phyloP scores from a whole-genome alignment of 2,888 invertebrate species.

The Chymomyza procnemis region DNA sequence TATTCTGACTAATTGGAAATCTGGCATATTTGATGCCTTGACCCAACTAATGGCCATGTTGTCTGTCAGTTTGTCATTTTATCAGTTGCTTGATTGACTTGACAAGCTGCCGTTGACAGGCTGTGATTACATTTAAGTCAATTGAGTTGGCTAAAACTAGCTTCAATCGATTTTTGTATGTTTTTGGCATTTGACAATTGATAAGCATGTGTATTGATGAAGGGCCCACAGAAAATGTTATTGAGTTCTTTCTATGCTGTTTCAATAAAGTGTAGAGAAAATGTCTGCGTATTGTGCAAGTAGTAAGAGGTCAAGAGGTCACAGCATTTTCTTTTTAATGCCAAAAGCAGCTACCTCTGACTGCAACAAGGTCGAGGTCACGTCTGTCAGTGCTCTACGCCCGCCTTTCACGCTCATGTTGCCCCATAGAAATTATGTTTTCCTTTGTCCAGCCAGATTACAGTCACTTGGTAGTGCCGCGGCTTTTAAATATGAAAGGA shows the following conservation, averaged over 20 bases:
- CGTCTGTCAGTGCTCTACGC: not conserved
- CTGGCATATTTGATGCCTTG: conserved; percentile 42
- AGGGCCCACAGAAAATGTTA: not conserved
- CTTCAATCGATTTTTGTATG: not conserved
- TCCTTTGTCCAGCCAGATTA: conserved; percentile 18
- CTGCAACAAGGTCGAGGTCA: conserved; percentile 37
- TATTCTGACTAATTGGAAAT: conserved; percentile 48
- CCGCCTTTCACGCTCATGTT: not conserved
- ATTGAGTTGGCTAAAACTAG: not conserved
- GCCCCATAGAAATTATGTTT: not conserved
- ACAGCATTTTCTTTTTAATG: conserved; percentile 23
- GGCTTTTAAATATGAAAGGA: conserved; percentile 9
- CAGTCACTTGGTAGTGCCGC: conserved; percentile 3
- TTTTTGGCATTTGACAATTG: not conserved
- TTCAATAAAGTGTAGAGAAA: not conserved
- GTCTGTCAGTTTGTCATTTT: conserved; percentile 5
- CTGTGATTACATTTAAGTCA: conserved; percentile 25
- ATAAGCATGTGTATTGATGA: not conserved
- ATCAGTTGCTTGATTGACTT: conserved; percentile 6
- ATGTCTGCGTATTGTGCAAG: not conserved
- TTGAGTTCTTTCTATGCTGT: not conserved
- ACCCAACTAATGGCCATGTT: not conserved
- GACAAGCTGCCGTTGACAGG: conserved; percentile 19
- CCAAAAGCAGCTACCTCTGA: not conserved
- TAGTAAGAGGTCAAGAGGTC: conserved; percentile 43